Percentiles rank a stretch among this genome's conserved stretches.
phyloP scores from a whole-genome alignment of 1,140 invertebrate species.

The Drosophila equinoxialis region DNA sequence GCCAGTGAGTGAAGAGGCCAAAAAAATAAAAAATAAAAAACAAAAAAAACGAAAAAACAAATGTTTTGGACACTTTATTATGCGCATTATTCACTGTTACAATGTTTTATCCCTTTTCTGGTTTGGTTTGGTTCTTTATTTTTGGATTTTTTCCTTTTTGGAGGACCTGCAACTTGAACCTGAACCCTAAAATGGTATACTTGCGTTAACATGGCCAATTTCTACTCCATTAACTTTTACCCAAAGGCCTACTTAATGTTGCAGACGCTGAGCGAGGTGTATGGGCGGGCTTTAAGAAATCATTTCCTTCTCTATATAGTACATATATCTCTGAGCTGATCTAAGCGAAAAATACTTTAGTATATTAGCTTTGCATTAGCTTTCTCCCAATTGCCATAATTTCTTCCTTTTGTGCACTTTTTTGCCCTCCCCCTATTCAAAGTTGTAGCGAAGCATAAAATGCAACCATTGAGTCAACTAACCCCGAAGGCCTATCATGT shows the following conservation, averaged over 20 bases:
- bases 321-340: not conserved
- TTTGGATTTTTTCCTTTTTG: not conserved
- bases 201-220: constrained; percentile 46
- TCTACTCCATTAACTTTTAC: constrained; percentile 81
- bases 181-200: constrained; percentile 11
- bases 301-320: constrained; percentile 31
- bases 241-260: constrained; percentile 75
- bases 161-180: constrained; percentile 1
- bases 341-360: constrained; percentile 8
- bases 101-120: constrained; percentile 75
- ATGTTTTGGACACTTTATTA: constrained; percentile 81
- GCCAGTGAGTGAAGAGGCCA: not conserved
- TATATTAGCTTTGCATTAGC: constrained; percentile 13
- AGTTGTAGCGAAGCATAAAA: constrained; percentile 12
- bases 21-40: constrained; percentile 3
- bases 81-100: constrained; percentile 80
- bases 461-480: constrained; percentile 23
- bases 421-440: not conserved
- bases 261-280: constrained; percentile 30
- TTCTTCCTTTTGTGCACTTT: constrained; percentile 11
- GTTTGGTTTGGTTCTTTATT: not conserved
- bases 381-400: not conserved
- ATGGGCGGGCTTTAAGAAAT: constrained; percentile 60
- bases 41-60: constrained; percentile 65
- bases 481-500: constrained; percentile 67